Evolutionary conservation across 2,888 invertebrate genomes (phyloP), one percentile per base, ranked within the genome.

Genomic region (Tetragonula carbonaria): DNA sequence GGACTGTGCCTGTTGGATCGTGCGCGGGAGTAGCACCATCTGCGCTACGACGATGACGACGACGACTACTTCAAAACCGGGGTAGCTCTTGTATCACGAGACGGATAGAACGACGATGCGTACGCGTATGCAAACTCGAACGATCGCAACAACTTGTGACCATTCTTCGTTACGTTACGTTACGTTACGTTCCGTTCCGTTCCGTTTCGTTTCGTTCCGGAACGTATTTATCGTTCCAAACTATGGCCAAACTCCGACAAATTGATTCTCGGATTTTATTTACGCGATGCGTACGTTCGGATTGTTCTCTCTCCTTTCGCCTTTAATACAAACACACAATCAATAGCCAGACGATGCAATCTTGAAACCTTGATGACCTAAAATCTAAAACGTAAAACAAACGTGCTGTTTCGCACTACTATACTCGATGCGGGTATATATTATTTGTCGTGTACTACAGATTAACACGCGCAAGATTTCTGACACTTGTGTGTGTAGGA

Each of bases 21-120:
- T 67, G 82, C 70, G 80, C 70, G 80, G 81, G 73, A 78, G 82
- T 80, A 81, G 71, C 72, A 83, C 87, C 86, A 82, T 82, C 87
- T 87, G 89, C 85, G 80, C 72, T 63, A 78, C 33, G 33, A 33
- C 33, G 33, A 33, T 3, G 33, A 33, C 33, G 33, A 33, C 33
- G 86, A 82, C 83, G 72, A 80, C 84, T 73, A 73, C 63, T 73
- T 68, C 23, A 63, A 68, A 81, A 68, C 50, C 63, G 23, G 66
- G 72, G 23, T 59, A 72, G 14, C 62, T 59, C 74, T 53, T 59
- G 57, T 65, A 33, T 33, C 55, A 8, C 13, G 68, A 59, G 72
- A 62, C 13, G 53, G 62, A 57, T 33, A 50, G 28, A 63, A 63
- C 11, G 38, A 53, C 33, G 53, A 45, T 8, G 45, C 8, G 45